Evolutionary conservation across 2,888 invertebrate species (phyloP), one percentile per base, ranked within the genome.

Genomic region (Adineta ricciae): DNA sequence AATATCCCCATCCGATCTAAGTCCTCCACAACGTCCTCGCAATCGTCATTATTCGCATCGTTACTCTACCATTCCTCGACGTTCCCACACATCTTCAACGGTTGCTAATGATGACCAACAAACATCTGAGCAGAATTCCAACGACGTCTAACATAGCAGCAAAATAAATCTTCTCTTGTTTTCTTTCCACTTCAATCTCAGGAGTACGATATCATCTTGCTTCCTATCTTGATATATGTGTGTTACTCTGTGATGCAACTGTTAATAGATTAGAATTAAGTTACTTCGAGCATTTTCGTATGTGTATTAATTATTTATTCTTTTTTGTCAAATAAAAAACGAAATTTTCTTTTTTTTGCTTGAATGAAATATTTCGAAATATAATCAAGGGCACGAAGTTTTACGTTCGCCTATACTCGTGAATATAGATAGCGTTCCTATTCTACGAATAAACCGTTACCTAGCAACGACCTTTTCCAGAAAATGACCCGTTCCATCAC

Each of bases 241-340:
- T 64, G 32, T 64, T 64, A 16, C 64, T 64, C 64, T 64, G 64
- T 64, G 64, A 64, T 64, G 64, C 19, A 64, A 64, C 19, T 64
- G 64, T 64, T 32, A 64, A 64, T 64, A 64, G 64, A 64, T 64
- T 64, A 64, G 64, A 64, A 36, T 64, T 64, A 32, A 32, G 32
- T 64, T 27, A 64, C 64, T 64, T 2, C 64, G 64, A 64, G 64
- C 64, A 64, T 64, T 64, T 64, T 27, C 32, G 32, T 4, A 14
- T 32, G 64, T 64, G 32, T 64, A 64, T 64, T 64, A 64, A 64
- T 36, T 64, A 64, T 64, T 64, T 64, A 64, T 64, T 64, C 64
- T 64, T 64, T n/a, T n/a, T 46, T 46, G 46, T 46, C 46, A 46
- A 46, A 46, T 46, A 46, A 46, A 46, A 64, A 64, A 36, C 64